phyloP scores from a whole-genome alignment of 37 sponge, comb jelly and placozoan genomes.

The Hexactinellida sp. region DNA sequence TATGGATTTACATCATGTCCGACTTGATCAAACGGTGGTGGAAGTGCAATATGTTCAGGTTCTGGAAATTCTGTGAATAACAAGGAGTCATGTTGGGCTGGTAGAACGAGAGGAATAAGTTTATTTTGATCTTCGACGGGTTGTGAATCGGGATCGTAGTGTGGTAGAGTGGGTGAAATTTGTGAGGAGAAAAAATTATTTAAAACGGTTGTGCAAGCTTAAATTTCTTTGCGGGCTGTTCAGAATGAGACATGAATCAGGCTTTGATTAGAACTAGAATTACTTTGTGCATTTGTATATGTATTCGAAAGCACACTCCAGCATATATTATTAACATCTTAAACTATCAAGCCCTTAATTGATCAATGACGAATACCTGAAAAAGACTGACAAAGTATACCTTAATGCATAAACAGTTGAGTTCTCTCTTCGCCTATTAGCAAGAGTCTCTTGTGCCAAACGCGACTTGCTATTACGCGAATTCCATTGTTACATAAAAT shows the following conservation, averaged over 20 bases:
- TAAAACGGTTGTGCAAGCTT: neutral
- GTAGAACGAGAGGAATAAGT: neutral
- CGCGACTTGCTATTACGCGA: too few species aligned
- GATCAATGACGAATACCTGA: neutral
- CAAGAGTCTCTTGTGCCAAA: too few species aligned
- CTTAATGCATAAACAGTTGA: too few species aligned
- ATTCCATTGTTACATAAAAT: too few species aligned
- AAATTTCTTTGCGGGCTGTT: neutral
- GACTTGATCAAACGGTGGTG: neutral
- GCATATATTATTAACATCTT: neutral
- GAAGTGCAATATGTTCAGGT: neutral
- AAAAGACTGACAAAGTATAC: neutral
- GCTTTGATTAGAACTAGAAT: neutral
- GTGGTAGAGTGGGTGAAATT: neutral
- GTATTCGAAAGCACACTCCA: neutral
- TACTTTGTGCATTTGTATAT: neutral
- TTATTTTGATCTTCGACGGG: neutral
- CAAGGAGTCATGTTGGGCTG: conserved; percentile 3
- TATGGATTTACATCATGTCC: neutral
- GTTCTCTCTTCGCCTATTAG: too few species aligned
- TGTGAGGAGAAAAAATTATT: neutral
- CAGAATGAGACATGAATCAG: neutral
- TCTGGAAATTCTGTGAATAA: conserved; percentile 12
- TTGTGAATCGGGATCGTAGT: neutral
- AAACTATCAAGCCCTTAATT: neutral